Conservation (phyloP, 2,797 vertebrate genomes). For the Acanthornis magna region DNA sequence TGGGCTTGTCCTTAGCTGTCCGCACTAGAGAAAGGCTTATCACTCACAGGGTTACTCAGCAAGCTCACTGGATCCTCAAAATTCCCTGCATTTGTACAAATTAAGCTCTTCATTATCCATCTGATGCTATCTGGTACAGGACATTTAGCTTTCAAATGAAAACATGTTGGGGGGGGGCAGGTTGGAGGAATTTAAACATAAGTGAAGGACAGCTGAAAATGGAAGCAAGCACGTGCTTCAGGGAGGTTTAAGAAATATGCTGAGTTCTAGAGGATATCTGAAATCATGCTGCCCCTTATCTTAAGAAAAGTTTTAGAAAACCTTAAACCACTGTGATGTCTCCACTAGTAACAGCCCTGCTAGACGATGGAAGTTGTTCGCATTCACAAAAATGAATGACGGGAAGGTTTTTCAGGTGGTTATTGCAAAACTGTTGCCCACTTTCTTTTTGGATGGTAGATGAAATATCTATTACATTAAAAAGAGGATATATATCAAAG, state of each 20-base stretch:
- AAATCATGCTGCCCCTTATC: background rate
- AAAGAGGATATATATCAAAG: background rate
- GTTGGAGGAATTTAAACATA: background rate
- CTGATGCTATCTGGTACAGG: background rate
- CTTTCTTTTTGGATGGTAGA: background rate
- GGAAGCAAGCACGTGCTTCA: background rate
- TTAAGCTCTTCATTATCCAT: background rate
- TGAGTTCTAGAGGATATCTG: background rate
- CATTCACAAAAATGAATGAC: background rate
- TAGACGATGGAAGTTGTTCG: background rate
- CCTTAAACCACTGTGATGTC: background rate
- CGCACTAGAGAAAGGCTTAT: background rate
- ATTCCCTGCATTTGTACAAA: background rate
- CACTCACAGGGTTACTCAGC: background rate
- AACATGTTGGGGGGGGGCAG: fast-evolving
- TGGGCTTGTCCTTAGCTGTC: background rate
- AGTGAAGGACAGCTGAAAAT: background rate
- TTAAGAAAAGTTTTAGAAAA: background rate
- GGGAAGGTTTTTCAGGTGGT: background rate
- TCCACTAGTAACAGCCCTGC: background rate
- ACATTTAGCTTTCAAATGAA: background rate
- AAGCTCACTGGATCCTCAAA: background rate
- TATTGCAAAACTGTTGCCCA: background rate
- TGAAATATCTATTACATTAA: background rate
- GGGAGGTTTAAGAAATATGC: background rate